Conservation (phyloP, 2,113 vertebrate genomes). For the Charadrius vociferus region DNA sequence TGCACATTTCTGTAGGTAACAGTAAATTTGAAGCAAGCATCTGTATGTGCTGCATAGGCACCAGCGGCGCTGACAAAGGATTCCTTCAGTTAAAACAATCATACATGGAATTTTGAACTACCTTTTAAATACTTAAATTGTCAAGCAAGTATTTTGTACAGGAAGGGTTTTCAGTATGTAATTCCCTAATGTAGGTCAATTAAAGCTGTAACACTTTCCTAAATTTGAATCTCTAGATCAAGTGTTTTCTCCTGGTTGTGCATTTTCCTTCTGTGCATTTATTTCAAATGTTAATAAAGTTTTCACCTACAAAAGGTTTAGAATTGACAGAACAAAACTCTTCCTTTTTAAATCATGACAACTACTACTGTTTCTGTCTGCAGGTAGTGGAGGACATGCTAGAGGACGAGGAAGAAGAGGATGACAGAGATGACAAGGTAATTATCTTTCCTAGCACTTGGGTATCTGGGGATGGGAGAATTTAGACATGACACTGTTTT, state of each 20-base stretch:
- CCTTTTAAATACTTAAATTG: constrained; percentile 56
- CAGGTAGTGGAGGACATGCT: constrained; percentile 97
- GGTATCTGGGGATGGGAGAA: constrained; percentile 80
- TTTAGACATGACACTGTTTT: constrained; percentile 84
- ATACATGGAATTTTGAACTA: constrained; percentile 1
- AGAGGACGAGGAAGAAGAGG: constrained; percentile 97
- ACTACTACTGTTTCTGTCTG: constrained; percentile 80
- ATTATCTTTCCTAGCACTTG: constrained; percentile 86
- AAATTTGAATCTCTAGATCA: constrained; percentile 43
- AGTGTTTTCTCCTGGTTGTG: constrained; percentile 19
- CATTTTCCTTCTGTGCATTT: constrained; percentile 50
- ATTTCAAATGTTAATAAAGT: constrained; percentile 76
- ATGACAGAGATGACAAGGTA: constrained; percentile 99
- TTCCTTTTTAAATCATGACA: constrained; percentile 70
- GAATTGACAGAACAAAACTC: constrained; percentile 76
- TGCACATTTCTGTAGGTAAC: not conserved
- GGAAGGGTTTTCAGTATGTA: not conserved
- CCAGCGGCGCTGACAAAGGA: not conserved
- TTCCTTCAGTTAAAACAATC: constrained; percentile 25
- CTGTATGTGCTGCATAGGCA: not conserved
- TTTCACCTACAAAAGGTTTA: constrained; percentile 72
- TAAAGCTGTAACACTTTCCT: constrained; percentile 46
- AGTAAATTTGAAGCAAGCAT: not conserved
- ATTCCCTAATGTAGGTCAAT: constrained; percentile 57
- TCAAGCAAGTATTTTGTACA: constrained; percentile 33